Evolutionary conservation across 2,888 invertebrate genomes (phyloP).

Genomic region (Neoaliturus tenellus): DNA sequence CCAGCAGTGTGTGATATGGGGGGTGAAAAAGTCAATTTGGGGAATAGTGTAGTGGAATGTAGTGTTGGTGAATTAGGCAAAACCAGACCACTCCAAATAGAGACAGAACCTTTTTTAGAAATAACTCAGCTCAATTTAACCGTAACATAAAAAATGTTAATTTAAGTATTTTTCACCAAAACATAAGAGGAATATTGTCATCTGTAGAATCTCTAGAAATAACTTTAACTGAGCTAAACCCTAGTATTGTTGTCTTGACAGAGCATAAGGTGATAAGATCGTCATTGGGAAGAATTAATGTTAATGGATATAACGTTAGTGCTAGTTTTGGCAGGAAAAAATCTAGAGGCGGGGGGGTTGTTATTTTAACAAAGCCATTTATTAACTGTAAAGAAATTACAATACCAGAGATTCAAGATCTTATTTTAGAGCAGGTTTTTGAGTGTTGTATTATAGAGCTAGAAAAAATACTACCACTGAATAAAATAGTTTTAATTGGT

Average conservation of each 20-base stretch:
- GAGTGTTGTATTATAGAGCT: neutral
- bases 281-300: neutral
- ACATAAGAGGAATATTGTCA: neutral
- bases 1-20: neutral
- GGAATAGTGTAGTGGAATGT: neutral
- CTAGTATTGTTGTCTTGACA: slow-evolving; percentile 17
- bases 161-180: slow-evolving; percentile 22
- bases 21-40: neutral
- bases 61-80: neutral
- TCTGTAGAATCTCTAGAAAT: neutral
- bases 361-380: slow-evolving; percentile 4
- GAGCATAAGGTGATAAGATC: neutral
- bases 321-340: neutral
- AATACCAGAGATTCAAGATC: neutral
- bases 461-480: neutral
- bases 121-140: neutral
- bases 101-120: neutral
- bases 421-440: neutral
- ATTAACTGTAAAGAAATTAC: slow-evolving; percentile 8
- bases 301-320: neutral
- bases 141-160: neutral
- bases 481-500: neutral
- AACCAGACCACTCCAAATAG: neutral
- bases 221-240: neutral
- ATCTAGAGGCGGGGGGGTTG: neutral